A percentile compares a stretch with the other conserved stretches of the same genome.
Evolutionary conservation across 2,113 vertebrate species (phyloP).

Genomic region (Lepidothrix coronata): DNA sequence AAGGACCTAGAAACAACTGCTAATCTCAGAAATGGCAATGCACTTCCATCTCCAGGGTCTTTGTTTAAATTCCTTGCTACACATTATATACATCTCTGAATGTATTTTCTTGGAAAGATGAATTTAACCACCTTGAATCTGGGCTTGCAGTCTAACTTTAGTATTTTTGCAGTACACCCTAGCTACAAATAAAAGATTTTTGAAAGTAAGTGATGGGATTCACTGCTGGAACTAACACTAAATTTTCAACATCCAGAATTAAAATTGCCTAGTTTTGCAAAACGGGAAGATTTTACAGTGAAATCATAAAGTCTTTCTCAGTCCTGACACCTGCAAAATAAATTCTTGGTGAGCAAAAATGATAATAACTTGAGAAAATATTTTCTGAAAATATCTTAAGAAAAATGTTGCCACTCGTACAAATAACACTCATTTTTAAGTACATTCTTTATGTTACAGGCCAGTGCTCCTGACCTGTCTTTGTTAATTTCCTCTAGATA

Average conservation of each 20-base stretch:
- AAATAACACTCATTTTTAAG: neutral
- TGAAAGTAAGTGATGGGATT: neutral
- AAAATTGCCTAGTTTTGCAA: neutral
- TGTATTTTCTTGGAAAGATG: neutral
- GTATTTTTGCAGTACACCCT: neutral
- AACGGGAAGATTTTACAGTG: neutral
- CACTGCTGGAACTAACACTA: neutral
- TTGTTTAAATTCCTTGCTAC: slow-evolving; percentile 23
- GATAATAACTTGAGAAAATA: neutral
- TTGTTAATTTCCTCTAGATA: neutral
- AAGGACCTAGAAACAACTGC: neutral
- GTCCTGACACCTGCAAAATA: neutral
- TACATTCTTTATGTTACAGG: neutral
- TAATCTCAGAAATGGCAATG: neutral
- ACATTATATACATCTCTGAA: neutral
- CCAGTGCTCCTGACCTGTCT: neutral
- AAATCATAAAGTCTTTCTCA: neutral
- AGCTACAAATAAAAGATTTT: neutral
- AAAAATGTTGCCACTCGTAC: neutral
- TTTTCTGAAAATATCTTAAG: neutral
- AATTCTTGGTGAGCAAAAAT: neutral
- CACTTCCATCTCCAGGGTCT: neutral
- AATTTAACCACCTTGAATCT: neutral
- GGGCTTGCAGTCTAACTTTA: neutral
- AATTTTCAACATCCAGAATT: neutral